A percentile compares a stretch with the other conserved stretches of the same genome.
Evolutionary conservation across 2,888 invertebrate genomes (phyloP).

Genomic region (Cephus pygmeus): DNA sequence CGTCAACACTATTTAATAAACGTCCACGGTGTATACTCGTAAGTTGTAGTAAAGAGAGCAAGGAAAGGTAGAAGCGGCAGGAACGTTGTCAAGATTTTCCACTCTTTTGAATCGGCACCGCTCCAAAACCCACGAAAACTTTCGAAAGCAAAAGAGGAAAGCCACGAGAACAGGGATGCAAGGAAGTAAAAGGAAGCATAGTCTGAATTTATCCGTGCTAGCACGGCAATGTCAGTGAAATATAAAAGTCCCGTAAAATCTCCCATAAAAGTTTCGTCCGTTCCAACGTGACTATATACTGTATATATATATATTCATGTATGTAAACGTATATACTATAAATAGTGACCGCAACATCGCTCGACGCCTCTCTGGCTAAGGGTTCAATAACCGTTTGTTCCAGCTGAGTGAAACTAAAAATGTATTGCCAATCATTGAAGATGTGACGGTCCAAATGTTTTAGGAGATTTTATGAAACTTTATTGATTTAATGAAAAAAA

Average conservation of each 20-base stretch:
- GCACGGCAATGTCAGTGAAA: background rate
- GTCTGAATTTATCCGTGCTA: background rate
- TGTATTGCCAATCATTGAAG: too few relatives aligned
- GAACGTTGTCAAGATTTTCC: background rate
- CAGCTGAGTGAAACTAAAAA: too few relatives aligned
- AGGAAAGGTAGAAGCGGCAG: background rate
- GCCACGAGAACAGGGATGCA: background rate
- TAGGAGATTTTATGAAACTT: too few relatives aligned
- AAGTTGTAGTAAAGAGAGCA: background rate
- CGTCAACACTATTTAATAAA: background rate
- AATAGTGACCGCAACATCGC: too few relatives aligned
- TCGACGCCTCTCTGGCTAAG: too few relatives aligned
- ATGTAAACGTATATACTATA: too few relatives aligned
- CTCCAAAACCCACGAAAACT: background rate
- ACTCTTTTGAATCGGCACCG: background rate
- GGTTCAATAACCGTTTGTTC: too few relatives aligned
- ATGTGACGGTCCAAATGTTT: too few relatives aligned
- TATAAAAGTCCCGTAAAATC: constrained; percentile 5
- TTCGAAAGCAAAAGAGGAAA: background rate
- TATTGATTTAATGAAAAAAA: too few relatives aligned
- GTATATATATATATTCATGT: background rate
- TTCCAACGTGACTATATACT: background rate
- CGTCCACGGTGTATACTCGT: background rate
- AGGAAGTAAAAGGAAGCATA: background rate
- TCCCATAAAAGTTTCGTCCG: background rate